Conservation (phyloP, 2,113 vertebrate species). For the Hylia prasina region DNA sequence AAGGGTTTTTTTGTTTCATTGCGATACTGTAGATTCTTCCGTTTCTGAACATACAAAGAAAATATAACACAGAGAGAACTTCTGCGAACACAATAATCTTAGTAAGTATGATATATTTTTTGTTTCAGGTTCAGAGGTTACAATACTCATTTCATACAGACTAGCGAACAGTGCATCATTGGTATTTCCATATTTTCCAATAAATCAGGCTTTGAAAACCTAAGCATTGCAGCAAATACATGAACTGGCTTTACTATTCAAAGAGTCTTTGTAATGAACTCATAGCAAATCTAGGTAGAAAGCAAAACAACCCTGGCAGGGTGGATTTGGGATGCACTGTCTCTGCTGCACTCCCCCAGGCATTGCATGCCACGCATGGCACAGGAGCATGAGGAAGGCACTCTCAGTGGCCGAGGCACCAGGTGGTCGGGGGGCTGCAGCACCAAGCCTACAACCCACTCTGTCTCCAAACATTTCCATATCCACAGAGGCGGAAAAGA, state of each 20-base stretch:
- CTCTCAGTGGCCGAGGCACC: constrained; percentile 44
- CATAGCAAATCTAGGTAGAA: not conserved
- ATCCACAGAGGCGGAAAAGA: constrained; percentile 82
- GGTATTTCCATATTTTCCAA: not conserved
- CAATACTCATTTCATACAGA: constrained; percentile 20
- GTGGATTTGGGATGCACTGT: not conserved
- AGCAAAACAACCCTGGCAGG: not conserved
- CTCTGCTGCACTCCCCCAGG: constrained; percentile 24
- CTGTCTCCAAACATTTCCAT: constrained; percentile 72
- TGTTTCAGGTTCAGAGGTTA: constrained; percentile 1
- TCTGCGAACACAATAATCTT: not conserved
- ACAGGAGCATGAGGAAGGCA: constrained; percentile 53
- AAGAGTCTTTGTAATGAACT: not conserved
- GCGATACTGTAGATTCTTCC: not conserved
- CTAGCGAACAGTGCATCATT: not conserved
- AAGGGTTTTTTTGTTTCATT: constrained; percentile 49
- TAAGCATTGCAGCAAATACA: not conserved
- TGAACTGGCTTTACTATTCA: not conserved
- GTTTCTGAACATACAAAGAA: constrained; percentile 36
- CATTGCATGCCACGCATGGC: constrained; percentile 74
- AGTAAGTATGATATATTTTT: not conserved
- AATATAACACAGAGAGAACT: constrained; percentile 13
- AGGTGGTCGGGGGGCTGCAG: constrained; percentile 52
- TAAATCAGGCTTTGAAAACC: not conserved
- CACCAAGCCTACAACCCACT: constrained; percentile 61